Percentiles rank a stretch among this genome's conserved stretches.
These are phyloP conservation scores for Dynastes tityus DNA, from an alignment of 2,888 invertebrate genomes.

Conservation along the genomic window DNA sequence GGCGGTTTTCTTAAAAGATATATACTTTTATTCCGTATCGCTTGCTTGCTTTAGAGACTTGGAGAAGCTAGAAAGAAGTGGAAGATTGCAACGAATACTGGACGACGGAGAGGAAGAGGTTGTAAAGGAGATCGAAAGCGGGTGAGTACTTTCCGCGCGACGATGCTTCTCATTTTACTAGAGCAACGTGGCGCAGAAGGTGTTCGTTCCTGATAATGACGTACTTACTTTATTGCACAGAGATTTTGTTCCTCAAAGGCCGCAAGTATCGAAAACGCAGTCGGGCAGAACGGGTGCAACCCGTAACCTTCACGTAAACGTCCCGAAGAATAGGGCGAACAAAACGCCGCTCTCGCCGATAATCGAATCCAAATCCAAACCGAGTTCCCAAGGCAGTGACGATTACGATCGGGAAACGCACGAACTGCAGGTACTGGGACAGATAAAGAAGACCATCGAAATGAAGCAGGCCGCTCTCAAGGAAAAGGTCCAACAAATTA, in stretches of 20 bases:
- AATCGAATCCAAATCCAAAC: slow-evolving; percentile 30
- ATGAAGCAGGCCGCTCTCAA: slow-evolving; percentile 48
- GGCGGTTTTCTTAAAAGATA: not conserved
- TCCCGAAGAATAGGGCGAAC: not conserved
- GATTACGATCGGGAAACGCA: slow-evolving; percentile 17
- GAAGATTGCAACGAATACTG: slow-evolving; percentile 29
- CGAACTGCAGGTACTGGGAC: slow-evolving; percentile 45
- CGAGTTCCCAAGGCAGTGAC: slow-evolving; percentile 3
- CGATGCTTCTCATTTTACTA: no score
- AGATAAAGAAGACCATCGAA: slow-evolving; percentile 47
- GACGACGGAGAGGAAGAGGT: slow-evolving; percentile 49
- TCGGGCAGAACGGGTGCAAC: not conserved
- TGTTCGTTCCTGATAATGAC: not conserved
- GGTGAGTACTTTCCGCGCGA: slow-evolving; percentile 1
- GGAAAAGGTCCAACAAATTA: slow-evolving; percentile 48
- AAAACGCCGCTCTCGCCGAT: slow-evolving; percentile 32
- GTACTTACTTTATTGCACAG: not conserved
- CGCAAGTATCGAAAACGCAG: slow-evolving; percentile 25
- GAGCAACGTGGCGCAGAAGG: not conserved
- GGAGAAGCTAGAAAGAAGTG: slow-evolving; percentile 43
- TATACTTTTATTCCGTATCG: not conserved
- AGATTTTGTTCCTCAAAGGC: slow-evolving; percentile 1
- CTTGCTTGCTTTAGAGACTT: slow-evolving; percentile 35
- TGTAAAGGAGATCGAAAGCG: slow-evolving; percentile 39
- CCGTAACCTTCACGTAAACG: slow-evolving; percentile 4